Evolutionary conservation across 2,113 vertebrate species (phyloP).

Genomic region (Dolichallabes microphthalmus): DNA sequence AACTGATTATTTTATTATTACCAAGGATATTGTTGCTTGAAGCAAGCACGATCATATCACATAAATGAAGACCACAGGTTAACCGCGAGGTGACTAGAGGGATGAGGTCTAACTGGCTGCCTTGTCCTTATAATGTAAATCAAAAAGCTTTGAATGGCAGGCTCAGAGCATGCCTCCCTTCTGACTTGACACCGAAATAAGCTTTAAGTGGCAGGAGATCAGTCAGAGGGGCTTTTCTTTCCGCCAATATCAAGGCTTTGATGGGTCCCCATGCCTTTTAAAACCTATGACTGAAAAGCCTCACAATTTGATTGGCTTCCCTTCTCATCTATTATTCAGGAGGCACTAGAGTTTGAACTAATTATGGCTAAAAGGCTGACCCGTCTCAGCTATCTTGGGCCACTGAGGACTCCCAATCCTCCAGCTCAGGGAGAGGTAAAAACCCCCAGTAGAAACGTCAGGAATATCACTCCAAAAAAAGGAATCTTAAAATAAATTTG

Average conservation of each 20-base stretch:
- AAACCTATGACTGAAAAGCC: conserved; percentile 46
- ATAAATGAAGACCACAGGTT: background rate
- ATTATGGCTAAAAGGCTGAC: conserved; percentile 71
- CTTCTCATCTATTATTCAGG: conserved; percentile 75
- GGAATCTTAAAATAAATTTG: conserved; percentile 13
- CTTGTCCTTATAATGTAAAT: background rate
- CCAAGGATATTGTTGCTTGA: background rate
- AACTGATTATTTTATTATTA: conserved; percentile 15
- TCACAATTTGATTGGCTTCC: conserved; percentile 63
- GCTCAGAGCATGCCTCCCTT: background rate
- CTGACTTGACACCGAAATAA: background rate
- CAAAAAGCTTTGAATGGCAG: conserved; percentile 3
- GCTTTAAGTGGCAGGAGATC: conserved; percentile 28
- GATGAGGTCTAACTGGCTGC: background rate
- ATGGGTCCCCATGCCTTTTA: conserved; percentile 42
- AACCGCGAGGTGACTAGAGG: background rate
- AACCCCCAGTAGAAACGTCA: conserved; percentile 34
- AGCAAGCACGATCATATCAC: background rate
- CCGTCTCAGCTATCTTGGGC: conserved; percentile 65
- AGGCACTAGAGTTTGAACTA: conserved; percentile 73
- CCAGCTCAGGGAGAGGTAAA: conserved; percentile 10
- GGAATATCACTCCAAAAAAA: conserved; percentile 32
- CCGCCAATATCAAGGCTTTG: background rate
- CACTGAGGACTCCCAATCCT: background rate
- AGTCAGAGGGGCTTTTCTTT: background rate